Evolutionary conservation across 2,888 invertebrate genomes (phyloP).

Genomic region (Cyclophora punctaria): DNA sequence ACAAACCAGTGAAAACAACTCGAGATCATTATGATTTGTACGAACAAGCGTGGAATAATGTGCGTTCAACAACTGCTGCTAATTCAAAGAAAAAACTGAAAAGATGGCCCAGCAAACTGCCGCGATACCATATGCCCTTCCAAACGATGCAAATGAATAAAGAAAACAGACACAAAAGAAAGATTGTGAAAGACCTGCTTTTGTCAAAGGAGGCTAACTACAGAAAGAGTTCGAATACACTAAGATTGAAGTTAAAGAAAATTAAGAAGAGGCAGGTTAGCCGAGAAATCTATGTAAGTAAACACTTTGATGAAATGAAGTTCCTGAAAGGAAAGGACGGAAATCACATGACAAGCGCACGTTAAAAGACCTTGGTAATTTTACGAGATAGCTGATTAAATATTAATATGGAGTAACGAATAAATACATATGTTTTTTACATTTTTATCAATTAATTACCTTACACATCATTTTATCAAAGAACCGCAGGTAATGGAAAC

Average conservation of each 20-base stretch:
- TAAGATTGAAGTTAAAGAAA: too few species aligned
- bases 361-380: conserved; percentile 13
- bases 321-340: conserved; percentile 42
- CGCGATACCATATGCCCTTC: conserved; percentile 49
- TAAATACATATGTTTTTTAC: too few species aligned
- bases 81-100: conserved; percentile 34
- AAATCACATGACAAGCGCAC: conserved; percentile 39
- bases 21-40: conserved; percentile 22
- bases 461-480: too few species aligned
- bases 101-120: conserved; percentile 33
- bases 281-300: conserved; percentile 39
- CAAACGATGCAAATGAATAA: conserved; percentile 39
- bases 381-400: not conserved
- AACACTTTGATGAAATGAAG: conserved; percentile 53
- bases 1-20: conserved; percentile 26
- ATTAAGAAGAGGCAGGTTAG: conserved; percentile 24
- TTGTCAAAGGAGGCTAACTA: too few species aligned
- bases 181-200: too few species aligned
- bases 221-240: too few species aligned
- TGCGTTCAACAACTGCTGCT: conserved; percentile 28
- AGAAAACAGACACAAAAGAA: conserved; percentile 27
- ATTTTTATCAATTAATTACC: too few species aligned
- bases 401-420: too few species aligned
- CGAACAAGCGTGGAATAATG: conserved; percentile 24
- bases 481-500: too few species aligned